A percentile compares a stretch with the other conserved stretches of the same genome.
Conservation (phyloP, 2,888 invertebrate species). For the Conus canariensis region DNA sequence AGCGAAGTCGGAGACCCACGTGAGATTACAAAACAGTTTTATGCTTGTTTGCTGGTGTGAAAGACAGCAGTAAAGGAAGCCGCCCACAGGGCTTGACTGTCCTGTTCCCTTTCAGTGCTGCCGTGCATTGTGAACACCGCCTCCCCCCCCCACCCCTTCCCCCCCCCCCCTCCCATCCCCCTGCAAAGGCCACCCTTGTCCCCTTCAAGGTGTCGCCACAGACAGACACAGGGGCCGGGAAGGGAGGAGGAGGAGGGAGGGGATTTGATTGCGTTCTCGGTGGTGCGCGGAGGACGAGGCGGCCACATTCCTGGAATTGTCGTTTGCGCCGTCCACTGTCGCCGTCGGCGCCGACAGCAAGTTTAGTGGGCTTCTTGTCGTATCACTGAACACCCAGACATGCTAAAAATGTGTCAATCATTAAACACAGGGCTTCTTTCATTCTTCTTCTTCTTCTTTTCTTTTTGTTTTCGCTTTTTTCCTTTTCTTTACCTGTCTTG, state of each 20-base stretch:
- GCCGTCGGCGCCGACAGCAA: neutral
- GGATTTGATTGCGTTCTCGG: neutral
- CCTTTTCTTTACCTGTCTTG: no score
- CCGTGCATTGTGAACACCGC: no score
- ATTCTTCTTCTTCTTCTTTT: neutral
- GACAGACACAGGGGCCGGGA: neutral
- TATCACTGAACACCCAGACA: constrained; percentile 34
- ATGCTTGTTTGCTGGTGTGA: no score
- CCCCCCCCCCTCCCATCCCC: neutral
- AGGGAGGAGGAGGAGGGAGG: neutral
- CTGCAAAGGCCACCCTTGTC: neutral
- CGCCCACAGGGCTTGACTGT: no score
- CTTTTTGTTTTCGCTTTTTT: neutral
- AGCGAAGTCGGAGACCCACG: no score
- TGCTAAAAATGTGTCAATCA: constrained; percentile 36
- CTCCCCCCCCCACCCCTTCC: no score
- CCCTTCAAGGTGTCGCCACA: neutral
- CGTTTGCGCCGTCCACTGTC: constrained; percentile 5
- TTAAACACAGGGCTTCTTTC: neutral
- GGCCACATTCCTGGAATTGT: constrained; percentile 22
- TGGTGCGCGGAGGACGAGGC: neutral
- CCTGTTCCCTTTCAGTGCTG: no score
- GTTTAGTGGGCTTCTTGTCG: constrained; percentile 24
- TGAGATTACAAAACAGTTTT: no score
- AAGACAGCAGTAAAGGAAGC: no score